These are phyloP conservation scores for Euplexia lucipara DNA, from an alignment of 2,888 invertebrate genomes.

Conservation along the genomic window DNA sequence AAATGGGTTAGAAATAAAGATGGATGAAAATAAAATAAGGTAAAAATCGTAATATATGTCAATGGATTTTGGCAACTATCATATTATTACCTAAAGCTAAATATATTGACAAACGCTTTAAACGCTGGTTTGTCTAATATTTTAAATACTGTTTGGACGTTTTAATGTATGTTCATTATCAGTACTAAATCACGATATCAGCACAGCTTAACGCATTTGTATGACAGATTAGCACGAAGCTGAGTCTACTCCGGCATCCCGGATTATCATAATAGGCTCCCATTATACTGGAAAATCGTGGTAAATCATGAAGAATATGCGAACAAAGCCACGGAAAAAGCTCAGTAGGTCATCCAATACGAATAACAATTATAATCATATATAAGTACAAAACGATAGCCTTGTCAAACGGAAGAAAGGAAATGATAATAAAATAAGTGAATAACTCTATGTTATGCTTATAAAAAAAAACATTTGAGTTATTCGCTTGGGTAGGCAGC, in stretches of 20 bases:
- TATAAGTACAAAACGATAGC: neutral
- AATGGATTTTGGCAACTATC: neutral
- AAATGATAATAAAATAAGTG: conserved; percentile 3
- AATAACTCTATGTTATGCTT: neutral
- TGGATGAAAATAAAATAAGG: conserved; percentile 9
- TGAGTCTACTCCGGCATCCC: conserved; percentile 16
- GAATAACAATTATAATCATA: too few relatives aligned
- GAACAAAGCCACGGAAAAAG: conserved; percentile 8
- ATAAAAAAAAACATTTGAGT: conserved; percentile 21
- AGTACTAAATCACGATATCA: conserved; percentile 21
- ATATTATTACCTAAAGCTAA: neutral
- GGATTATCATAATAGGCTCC: conserved; percentile 37
- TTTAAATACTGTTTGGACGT: neutral
- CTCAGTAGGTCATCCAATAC: conserved; percentile 10
- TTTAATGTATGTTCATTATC: conserved; percentile 10
- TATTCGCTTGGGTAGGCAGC: conserved; percentile 24
- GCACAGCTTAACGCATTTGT: conserved; percentile 20
- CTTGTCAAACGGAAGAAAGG: conserved; percentile 10
- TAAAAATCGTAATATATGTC: conserved; percentile 2
- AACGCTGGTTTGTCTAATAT: neutral
- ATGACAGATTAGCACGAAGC: conserved; percentile 37
- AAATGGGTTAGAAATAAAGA: neutral
- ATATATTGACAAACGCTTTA: neutral
- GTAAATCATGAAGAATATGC: conserved; percentile 23
- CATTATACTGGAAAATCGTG: conserved; percentile 20